These are phyloP conservation scores for Brachypodius melanocephalos DNA, from an alignment of 2,113 vertebrate genomes.

Conservation along the genomic window DNA sequence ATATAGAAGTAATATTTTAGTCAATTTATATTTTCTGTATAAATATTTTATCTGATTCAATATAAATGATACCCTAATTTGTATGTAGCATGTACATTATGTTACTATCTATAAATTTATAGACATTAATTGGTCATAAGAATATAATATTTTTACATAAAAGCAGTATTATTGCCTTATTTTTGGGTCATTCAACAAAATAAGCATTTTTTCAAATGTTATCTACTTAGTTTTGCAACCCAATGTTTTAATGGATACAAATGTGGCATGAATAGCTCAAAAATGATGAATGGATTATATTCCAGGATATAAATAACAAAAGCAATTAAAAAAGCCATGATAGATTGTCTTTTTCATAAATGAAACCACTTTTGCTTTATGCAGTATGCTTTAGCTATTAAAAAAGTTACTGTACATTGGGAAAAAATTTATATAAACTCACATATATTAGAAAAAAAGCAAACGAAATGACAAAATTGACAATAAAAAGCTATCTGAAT, in stretches of 20 bases:
- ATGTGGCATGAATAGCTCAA: constrained; percentile 56
- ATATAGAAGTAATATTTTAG: not conserved
- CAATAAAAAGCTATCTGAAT: not conserved
- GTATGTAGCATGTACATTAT: too few species aligned
- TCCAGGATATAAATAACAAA: constrained; percentile 57
- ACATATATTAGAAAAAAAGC: not conserved
- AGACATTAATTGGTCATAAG: not conserved
- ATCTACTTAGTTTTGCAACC: not conserved
- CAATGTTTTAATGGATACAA: constrained; percentile 46
- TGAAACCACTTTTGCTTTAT: constrained; percentile 19
- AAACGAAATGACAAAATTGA: not conserved
- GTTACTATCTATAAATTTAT: not conserved
- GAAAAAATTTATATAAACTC: not conserved
- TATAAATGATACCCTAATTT: not conserved
- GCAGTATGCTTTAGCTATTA: not conserved
- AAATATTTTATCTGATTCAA: not conserved
- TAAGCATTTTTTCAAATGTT: not conserved
- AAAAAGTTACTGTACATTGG: not conserved
- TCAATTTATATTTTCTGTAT: not conserved
- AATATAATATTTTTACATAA: not conserved
- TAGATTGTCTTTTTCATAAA: constrained; percentile 51
- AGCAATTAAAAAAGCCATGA: constrained; percentile 48
- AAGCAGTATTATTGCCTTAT: not conserved
- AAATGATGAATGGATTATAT: constrained; percentile 64
- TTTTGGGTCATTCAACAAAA: not conserved